These are phyloP conservation scores for Mastomys coucha DNA, from an alignment of 2,113 vertebrate species.

Conservation along the genomic window DNA sequence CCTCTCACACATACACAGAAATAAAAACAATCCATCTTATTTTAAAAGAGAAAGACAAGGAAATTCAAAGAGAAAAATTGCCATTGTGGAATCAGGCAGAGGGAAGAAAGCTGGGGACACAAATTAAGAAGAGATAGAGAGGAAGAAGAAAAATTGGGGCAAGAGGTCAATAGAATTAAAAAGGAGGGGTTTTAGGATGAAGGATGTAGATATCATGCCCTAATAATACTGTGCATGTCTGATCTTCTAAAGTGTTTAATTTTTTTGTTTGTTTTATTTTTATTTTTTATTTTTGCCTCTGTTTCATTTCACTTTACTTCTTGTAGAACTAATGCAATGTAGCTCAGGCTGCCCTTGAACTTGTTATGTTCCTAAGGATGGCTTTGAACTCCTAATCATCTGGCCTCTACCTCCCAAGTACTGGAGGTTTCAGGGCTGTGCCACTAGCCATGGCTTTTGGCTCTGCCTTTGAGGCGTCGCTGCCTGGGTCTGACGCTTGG, in stretches of 20 bases:
- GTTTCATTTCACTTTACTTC: background rate
- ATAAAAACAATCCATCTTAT: background rate
- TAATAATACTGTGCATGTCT: background rate
- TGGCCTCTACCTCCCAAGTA: background rate
- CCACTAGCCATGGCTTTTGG: background rate
- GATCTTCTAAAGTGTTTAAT: background rate
- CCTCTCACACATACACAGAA: background rate
- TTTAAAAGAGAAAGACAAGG: background rate
- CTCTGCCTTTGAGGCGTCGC: background rate
- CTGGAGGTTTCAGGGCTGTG: background rate
- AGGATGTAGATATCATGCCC: rapidly evolving
- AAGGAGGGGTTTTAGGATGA: background rate
- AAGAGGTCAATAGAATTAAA: background rate
- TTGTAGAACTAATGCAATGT: background rate
- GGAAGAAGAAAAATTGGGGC: background rate
- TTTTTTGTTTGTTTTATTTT: background rate
- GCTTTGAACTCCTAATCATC: background rate
- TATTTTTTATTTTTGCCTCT: background rate
- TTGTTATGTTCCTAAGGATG: background rate
- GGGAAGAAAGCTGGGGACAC: background rate
- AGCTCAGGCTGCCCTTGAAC: background rate
- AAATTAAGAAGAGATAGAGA: background rate
- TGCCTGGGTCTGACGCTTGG: background rate
- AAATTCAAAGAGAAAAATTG: background rate
- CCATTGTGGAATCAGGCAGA: background rate